Base-by-base conservation (phyloP, 1,140 invertebrate species). In the Tribolium castaneum region DNA sequence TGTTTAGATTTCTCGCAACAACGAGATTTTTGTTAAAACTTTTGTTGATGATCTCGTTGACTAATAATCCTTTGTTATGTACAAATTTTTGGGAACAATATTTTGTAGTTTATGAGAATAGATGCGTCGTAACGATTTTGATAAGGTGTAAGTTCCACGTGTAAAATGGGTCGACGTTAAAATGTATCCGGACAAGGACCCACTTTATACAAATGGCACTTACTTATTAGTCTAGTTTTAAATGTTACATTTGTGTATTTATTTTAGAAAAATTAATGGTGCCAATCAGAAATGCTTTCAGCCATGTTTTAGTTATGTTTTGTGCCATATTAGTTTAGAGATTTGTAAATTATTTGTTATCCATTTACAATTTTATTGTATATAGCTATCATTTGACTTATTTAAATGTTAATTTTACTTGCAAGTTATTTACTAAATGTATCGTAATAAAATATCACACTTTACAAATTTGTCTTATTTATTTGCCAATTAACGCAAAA, bases 301-400 rank as follows among this genome's bases (percentile, higher is more conserved):
- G 39, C 25, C 25, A 30, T 30, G 5, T 30, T 30, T 77, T 59
- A 72, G 25, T 56, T 62, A 51, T 76, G 50, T 71, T 54, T 25
- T 77, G 76, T 77, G 76, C 76, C 76, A 77, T 77, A 77, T 70
- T 76, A 39, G 59, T 76, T 76, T 73, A 52, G 45, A 52, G 30
- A 73, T 25, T 70, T 73, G 71, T 73, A 73, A 54, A 70, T 80
- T 74, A 80, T 77, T 80, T 80, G 78, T 80, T 80, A 80, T 77
- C 35, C 10, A 71, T 74, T 80, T 80, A 80, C 71, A 80, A 77
- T 77, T 80, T 80, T 80, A 80, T 80, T 77, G 78, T 80, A 80
- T 70, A 80, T 80, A 79, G 49, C 70, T 45, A 72, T 59, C 35
- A 73, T 78, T 78, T 78, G 72, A 78, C 70, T 78, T 78, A 78